Conservation (phyloP, 2,113 vertebrate species). For the Tetraodon nigroviridis region DNA sequence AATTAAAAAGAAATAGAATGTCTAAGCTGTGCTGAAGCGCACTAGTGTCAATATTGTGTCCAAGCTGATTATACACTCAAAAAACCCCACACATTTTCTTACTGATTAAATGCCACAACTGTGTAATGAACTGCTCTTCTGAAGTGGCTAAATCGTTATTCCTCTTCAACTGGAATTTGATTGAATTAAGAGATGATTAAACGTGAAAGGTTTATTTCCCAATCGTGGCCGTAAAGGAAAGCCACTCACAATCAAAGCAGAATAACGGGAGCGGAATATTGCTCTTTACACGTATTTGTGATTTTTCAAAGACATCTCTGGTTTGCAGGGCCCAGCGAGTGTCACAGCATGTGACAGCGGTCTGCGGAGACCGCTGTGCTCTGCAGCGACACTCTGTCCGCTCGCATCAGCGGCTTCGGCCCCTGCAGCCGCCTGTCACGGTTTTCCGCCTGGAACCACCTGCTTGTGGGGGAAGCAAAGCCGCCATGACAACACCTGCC, state of each 20-base stretch:
- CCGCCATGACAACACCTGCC: slow-evolving; percentile 46
- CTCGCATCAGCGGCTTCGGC: slow-evolving; percentile 34
- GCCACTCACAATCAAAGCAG: neutral
- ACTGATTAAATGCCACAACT: slow-evolving; percentile 19
- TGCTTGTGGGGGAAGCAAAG: slow-evolving; percentile 22
- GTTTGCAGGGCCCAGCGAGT: slow-evolving; percentile 18
- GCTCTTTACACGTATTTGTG: neutral
- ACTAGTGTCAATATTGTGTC: slow-evolving; percentile 10
- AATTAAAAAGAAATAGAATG: neutral
- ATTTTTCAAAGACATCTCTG: slow-evolving; percentile 34
- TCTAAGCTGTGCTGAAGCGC: neutral
- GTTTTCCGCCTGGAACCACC: slow-evolving; percentile 44
- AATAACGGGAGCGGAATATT: no score
- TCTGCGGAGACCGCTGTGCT: slow-evolving; percentile 28
- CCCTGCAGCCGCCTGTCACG: slow-evolving; percentile 26
- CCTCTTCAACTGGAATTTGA: neutral
- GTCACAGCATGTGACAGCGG: slow-evolving; percentile 52
- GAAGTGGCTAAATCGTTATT: neutral
- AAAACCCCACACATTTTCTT: slow-evolving; percentile 4
- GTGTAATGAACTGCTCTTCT: slow-evolving; percentile 1
- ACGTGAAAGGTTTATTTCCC: slow-evolving; percentile 1
- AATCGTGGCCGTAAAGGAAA: slow-evolving; percentile 1
- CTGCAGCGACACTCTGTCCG: slow-evolving; percentile 57
- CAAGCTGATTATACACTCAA: slow-evolving; percentile 5
- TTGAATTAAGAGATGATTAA: slow-evolving; percentile 14